Percentiles rank a stretch among this genome's conserved stretches.
These are phyloP conservation scores for Chaetoderma sp. DNA, from an alignment of 2,888 invertebrate genomes.

Conservation along the genomic window DNA sequence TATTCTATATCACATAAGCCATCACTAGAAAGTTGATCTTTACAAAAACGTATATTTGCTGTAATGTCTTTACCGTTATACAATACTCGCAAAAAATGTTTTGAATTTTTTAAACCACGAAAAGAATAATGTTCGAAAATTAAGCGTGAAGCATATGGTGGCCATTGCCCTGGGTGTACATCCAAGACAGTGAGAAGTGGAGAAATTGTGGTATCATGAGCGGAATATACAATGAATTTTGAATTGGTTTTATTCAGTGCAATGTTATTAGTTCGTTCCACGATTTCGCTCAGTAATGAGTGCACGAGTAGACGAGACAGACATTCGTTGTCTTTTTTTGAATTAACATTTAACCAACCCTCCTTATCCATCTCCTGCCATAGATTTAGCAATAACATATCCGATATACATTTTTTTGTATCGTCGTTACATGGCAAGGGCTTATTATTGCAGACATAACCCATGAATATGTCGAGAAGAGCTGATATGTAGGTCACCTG, in stretches of 20 bases:
- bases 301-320: conserved; percentile 83
- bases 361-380: conserved; percentile 46
- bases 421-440: conserved; percentile 85
- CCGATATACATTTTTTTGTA: too few species aligned
- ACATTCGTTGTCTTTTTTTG: conserved; percentile 53
- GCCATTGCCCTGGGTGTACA: too few species aligned
- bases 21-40: too few species aligned
- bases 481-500: conserved; percentile 75
- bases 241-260: too few species aligned
- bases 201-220: too few species aligned
- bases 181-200: too few species aligned
- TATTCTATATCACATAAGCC: too few species aligned
- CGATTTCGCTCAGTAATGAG: conserved; percentile 85
- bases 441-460: conserved; percentile 87
- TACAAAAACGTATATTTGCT: neutral
- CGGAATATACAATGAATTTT: too few species aligned
- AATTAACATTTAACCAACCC: conserved; percentile 31
- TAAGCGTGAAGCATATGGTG: too few species aligned
- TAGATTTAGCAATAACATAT: conserved; percentile 39
- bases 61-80: conserved; percentile 4
- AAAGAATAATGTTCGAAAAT: too few species aligned
- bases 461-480: conserved; percentile 83
- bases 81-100: neutral
- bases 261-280: conserved; percentile 58
- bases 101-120: too few species aligned